Conservation (phyloP, 2,797 vertebrate species). For the Anomalospiza imberbis region DNA sequence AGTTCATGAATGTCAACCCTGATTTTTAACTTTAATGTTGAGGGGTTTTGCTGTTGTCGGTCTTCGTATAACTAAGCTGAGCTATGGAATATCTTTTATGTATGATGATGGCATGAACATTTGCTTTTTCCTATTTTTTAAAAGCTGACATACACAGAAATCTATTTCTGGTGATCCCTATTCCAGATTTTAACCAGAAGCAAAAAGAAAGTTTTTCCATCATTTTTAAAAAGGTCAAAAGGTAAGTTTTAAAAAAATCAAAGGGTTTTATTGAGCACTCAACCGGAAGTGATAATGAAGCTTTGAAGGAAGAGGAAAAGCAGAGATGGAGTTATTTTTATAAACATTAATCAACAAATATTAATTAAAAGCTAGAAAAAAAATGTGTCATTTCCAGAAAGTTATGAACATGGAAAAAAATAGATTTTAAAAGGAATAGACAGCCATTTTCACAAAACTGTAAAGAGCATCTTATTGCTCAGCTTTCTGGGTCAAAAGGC, state of each 20-base stretch:
- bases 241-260: neutral
- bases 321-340: neutral
- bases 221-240: slow-evolving; percentile 21
- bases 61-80: slow-evolving; percentile 6
- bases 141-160: slow-evolving; percentile 12
- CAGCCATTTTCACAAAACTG: neutral
- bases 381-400: neutral
- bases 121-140: slow-evolving; percentile 6
- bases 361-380: neutral
- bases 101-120: neutral
- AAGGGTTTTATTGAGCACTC: neutral
- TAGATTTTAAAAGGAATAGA: neutral
- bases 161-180: slow-evolving; percentile 16
- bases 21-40: slow-evolving; percentile 20
- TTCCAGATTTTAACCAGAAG: slow-evolving; percentile 23
- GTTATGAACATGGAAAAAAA: neutral
- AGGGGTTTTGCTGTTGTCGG: neutral
- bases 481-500: neutral
- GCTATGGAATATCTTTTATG: neutral
- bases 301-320: neutral
- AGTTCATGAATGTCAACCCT: neutral
- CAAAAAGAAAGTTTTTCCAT: slow-evolving; percentile 18
- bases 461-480: neutral
- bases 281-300: neutral
- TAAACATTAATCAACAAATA: neutral